Conservation (phyloP, 2,113 vertebrate species). For the Cochlearius cochlearius region DNA sequence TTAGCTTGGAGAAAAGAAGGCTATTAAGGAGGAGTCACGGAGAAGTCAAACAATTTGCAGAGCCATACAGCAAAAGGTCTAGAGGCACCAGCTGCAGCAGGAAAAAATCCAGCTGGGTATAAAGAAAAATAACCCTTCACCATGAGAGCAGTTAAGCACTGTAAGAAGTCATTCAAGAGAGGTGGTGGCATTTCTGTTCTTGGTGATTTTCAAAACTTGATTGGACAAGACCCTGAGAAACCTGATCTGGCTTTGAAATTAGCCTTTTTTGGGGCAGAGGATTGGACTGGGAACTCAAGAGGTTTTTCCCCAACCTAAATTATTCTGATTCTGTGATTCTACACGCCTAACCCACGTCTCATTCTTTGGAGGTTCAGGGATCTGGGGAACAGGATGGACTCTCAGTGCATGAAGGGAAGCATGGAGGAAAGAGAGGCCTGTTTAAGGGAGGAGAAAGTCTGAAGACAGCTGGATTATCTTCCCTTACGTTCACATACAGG, state of each 20-base stretch:
- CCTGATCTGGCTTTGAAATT: neutral
- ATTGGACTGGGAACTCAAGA: neutral
- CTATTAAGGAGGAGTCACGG: neutral
- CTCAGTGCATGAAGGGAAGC: neutral
- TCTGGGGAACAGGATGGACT: neutral
- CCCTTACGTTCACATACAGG: neutral
- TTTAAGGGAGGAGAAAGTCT: neutral
- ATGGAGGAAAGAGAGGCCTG: neutral
- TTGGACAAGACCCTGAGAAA: neutral
- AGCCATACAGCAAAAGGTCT: neutral
- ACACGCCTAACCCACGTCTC: neutral
- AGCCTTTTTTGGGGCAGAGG: neutral
- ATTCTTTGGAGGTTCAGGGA: neutral
- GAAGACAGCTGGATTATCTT: neutral
- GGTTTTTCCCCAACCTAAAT: neutral
- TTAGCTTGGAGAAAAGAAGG: neutral
- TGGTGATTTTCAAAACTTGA: neutral
- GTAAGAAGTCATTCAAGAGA: neutral
- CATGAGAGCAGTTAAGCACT: neutral
- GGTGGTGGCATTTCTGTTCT: neutral
- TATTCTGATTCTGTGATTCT: neutral
- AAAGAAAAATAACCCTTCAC: neutral
- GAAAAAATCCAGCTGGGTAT: neutral
- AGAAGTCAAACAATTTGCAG: neutral
- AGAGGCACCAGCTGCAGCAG: constrained; percentile 13